Base-by-base conservation (phyloP, 35 echinoderm and acorn worm genomes). In the Chiridota heheva region DNA sequence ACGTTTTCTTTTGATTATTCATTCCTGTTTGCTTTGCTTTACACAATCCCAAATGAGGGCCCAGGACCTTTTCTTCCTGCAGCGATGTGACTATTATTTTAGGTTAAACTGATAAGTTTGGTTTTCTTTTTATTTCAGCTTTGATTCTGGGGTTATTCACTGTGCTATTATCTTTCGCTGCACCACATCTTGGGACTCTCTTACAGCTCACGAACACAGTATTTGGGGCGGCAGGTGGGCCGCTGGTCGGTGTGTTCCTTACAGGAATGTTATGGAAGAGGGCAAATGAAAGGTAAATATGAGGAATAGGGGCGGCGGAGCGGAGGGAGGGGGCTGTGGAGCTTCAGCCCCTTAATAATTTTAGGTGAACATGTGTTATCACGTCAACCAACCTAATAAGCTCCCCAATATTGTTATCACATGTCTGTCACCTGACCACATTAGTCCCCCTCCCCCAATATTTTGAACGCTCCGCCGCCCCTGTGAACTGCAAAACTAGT, bases 221-320 rank as follows among this genome's bases (percentile, higher is more conserved):
- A 24, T 87, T 87, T 44, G 84, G 84, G 24, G 72, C 84, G 12
- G 71, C 84, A 28, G 84, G 84, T 16, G 84, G 84, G 28, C 84
- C 84, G 22, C 36, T 87, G 7, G 57, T 87, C 26, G 84, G 59
- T 35, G 74, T 77, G 2, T 87, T 87, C 32, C 45, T 74, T 26
- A 60, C 69, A 17, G 84, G 84, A 24, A 87, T 87, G 84, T 31
- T 87, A 15, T 87, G 84, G 84, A 77, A 56, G 36, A 36, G 84
- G 17, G 71, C 84, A 20, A 87, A 87, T 43, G 40, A 58, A 39
- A 58, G 39, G 84, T 87, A 42, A 69, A 32, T 58, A 0, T 17
- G 17, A 70, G 24, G 57, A 24, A 15, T 65, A 13, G 1, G 12
- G 24, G 15, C 24, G 15, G 15, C 15, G 24, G 49, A 17, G 24